Conservation (phyloP, 2,113 vertebrate genomes). For the Archocentrus centrarchus region DNA sequence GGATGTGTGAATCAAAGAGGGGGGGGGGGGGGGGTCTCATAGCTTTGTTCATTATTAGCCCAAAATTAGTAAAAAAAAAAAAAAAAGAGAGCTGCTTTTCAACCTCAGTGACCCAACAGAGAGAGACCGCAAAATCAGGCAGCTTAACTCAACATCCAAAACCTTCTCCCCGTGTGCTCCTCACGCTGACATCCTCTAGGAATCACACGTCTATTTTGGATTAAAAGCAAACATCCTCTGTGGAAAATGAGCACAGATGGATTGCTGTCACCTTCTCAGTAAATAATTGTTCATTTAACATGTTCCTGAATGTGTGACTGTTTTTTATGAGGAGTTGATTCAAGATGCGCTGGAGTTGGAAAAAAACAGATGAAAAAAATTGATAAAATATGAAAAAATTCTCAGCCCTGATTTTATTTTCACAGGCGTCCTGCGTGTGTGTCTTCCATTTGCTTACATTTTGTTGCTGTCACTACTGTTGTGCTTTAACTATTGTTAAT, state of each 20-base stretch:
- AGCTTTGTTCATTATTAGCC: constrained; percentile 61
- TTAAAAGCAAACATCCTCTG: constrained; percentile 44
- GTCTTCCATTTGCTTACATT: background rate
- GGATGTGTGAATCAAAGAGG: constrained; percentile 47
- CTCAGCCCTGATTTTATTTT: background rate
- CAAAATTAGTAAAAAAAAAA: constrained; percentile 32
- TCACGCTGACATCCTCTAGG: constrained; percentile 36
- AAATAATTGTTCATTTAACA: constrained; percentile 17
- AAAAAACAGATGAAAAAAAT: background rate
- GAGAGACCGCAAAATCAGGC: constrained; percentile 37
- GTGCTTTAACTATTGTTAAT: background rate
- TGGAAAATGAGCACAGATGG: constrained; percentile 36
- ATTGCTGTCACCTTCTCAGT: constrained; percentile 8
- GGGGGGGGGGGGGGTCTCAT: constrained; percentile 12
- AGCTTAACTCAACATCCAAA: background rate
- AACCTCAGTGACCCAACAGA: constrained; percentile 41
- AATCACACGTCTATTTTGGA: constrained; percentile 66
- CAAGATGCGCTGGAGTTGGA: background rate
- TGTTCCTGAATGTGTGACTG: background rate
- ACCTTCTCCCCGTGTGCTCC: background rate
- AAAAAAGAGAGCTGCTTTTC: constrained; percentile 17
- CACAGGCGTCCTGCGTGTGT: background rate
- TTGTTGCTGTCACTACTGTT: background rate
- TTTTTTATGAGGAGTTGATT: constrained; percentile 10
- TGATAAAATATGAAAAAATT: background rate